Conservation (phyloP, 2,113 vertebrate species). For the Cyanocitta stelleri region DNA sequence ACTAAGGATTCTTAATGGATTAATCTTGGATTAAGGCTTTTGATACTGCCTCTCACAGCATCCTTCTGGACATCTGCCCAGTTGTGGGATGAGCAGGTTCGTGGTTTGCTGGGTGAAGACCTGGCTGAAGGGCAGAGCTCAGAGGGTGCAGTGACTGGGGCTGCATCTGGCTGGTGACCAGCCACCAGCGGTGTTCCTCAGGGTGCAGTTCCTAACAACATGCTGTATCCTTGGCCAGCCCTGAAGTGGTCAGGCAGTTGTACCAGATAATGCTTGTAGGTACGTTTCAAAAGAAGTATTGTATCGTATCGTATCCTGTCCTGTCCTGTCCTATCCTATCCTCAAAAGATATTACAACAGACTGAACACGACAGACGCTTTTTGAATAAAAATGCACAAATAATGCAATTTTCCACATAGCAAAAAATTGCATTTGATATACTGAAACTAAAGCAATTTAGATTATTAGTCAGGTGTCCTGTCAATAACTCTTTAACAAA, state of each 20-base stretch:
- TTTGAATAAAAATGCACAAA: not conserved
- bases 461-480: not conserved
- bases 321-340: not conserved
- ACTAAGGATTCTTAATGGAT: not conserved
- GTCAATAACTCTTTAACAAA: not conserved
- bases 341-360: not conserved
- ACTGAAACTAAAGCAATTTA: not conserved
- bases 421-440: not conserved
- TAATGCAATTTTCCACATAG: not conserved
- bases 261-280: fast-evolving
- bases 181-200: fast-evolving
- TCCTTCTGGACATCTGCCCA: not conserved
- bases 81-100: not conserved
- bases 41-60: not conserved
- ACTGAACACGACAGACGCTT: not conserved
- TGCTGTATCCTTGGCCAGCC: not conserved
- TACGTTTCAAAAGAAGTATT: not conserved
- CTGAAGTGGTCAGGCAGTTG: fast-evolving
- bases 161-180: not conserved
- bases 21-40: fast-evolving
- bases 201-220: not conserved
- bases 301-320: not conserved
- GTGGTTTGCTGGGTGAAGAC: not conserved
- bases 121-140: not conserved
- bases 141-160: not conserved